Base-by-base conservation (phyloP, 2,888 invertebrate species). In the Anticlea derivata region DNA sequence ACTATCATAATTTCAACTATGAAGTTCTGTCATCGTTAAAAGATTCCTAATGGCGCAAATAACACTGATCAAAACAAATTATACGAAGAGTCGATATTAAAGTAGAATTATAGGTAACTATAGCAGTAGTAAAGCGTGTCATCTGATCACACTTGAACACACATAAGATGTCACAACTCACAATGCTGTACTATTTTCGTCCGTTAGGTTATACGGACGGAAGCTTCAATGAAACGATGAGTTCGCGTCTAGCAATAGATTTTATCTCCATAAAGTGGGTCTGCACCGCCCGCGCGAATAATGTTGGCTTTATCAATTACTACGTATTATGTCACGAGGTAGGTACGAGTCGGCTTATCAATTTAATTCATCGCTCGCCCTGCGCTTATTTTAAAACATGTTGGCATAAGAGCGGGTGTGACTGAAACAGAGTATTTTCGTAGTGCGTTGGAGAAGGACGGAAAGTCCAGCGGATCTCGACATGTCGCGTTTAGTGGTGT, bases 401-500 rank as follows among this genome's bases (percentile, higher is more conserved):
- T 63, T 66, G 70, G 63, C 62, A 66, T 70, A 68, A 68, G 65
- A 60, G 55, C 55, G 46, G 13, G 70, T 49, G 48, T 46, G 68
- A 74, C 29, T 20, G 60, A 26, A 22, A 24, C 17, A 23, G n/a
- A 27, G 43, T 20, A 6, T 13, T 45, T 39, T 27, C n/a, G 11
- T 10, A 11, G 37, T 48, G 55, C 35, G 59, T 45, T 55, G 46
- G 68, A 65, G 53, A 33, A 65, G 66, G 58, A 49, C 60, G 35
- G 65, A 58, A 3, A 31, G 22, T 22, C 43, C 68, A 68, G 65
- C 61, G 74, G 70, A 69, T 66, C 73, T 70, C 70, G 75, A 78
- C 77, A 78, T 77, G 81, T 76, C 78, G 78, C 76, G 68, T 74
- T 78, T 72, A 73, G 72, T 70, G 69, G 80, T 83, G 83, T 83